phyloP scores from a whole-genome alignment of 1,140 invertebrate species.

The Agrypnia vestita region DNA sequence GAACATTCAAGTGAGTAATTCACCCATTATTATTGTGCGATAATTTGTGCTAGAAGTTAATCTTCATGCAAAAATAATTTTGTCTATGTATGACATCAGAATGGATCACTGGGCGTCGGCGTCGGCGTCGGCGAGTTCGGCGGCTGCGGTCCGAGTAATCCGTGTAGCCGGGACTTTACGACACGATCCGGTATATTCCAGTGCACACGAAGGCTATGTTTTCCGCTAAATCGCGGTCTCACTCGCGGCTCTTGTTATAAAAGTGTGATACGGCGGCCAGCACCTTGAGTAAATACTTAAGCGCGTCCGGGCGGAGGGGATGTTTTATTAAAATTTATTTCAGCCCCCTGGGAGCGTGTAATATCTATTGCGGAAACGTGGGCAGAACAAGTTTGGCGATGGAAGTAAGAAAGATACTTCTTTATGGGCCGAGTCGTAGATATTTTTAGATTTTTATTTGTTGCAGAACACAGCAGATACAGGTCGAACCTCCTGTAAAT shows the following conservation, averaged over 20 bases:
- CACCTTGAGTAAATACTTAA: constrained; percentile 27
- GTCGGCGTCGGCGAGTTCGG: background rate
- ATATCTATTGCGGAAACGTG: background rate
- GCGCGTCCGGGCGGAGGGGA: constrained; percentile 11
- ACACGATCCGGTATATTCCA: constrained; percentile 22
- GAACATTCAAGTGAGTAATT: too few relatives aligned
- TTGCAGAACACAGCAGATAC: too few relatives aligned
- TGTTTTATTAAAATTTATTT: constrained; percentile 41
- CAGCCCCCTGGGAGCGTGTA: background rate
- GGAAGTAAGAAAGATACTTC: too few relatives aligned
- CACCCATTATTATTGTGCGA: too few relatives aligned
- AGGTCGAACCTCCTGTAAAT: too few relatives aligned
- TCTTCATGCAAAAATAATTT: too few relatives aligned
- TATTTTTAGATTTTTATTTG: too few relatives aligned
- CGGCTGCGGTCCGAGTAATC: constrained; percentile 14
- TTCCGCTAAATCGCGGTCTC: constrained; percentile 10
- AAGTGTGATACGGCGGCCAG: constrained; percentile 6
- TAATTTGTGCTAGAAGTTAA: too few relatives aligned
- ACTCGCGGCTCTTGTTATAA: constrained; percentile 1
- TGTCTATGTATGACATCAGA: too few relatives aligned
- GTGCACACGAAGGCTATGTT: constrained; percentile 33
- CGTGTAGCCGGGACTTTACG: constrained; percentile 23
- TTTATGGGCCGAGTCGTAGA: too few relatives aligned
- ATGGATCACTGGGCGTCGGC: background rate
- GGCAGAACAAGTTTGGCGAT: too few relatives aligned